These are phyloP conservation scores for Heptranchias perlo DNA, from an alignment of 2,113 vertebrate species.

Conservation along the genomic window DNA sequence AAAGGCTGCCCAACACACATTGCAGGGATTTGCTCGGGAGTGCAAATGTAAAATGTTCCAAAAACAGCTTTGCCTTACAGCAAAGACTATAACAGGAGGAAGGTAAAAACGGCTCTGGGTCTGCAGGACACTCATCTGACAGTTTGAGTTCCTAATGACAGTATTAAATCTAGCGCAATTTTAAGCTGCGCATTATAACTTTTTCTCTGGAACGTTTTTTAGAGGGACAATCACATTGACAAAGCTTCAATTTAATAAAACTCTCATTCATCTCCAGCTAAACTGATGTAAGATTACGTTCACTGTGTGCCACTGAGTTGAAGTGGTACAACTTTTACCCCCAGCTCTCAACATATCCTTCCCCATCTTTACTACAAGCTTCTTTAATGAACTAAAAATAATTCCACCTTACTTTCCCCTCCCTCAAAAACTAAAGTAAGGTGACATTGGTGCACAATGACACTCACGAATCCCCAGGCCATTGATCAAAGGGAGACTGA, in stretches of 20 bases:
- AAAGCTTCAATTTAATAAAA: conserved; percentile 21
- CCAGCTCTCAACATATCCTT: not conserved
- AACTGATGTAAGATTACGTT: not conserved
- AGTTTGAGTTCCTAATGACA: conserved; percentile 18
- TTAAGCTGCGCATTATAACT: not conserved
- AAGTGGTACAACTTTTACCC: not conserved
- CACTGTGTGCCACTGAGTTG: not conserved
- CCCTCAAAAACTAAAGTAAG: not conserved
- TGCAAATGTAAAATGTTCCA: not conserved
- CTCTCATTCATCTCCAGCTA: conserved; percentile 30
- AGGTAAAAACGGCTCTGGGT: not conserved
- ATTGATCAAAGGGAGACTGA: not conserved
- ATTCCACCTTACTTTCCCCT: not conserved
- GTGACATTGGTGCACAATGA: not conserved
- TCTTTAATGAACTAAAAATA: not conserved
- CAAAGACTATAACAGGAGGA: conserved; percentile 1
- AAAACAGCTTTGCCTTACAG: not conserved
- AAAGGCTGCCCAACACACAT: not conserved
- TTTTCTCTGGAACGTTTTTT: not conserved
- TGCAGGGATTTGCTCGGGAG: not conserved
- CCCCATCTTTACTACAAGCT: not conserved
- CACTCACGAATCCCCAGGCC: not conserved
- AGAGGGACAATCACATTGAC: not conserved
- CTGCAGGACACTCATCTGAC: not conserved
- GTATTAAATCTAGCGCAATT: conserved; percentile 14